Evolutionary conservation across 2,797 vertebrate genomes (phyloP), one percentile per base, ranked within the genome.

Genomic region (Artibeus jamaicensis): DNA sequence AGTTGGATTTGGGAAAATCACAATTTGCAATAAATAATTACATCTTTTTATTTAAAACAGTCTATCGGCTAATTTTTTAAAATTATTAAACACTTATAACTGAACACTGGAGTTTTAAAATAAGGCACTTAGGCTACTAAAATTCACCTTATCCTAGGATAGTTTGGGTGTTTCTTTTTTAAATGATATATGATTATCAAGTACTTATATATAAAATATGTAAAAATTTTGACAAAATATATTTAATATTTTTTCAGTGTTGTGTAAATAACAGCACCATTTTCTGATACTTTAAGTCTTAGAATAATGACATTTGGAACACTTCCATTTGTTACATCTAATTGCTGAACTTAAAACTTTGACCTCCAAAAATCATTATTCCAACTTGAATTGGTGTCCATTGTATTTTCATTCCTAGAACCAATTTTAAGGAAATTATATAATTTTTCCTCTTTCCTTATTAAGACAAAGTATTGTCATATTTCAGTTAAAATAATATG

Each of bases 1-100:
- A 77, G 55, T 37, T 83, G n/a, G 22, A 71, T 92, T 93, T 7
- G 65, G 82, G n/a, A 62, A 90, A 70, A 81, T 91, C 16, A 46
- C 4, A 3, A 74, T 77, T 53, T 44, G 4, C 2, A 68, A 68
- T 79, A 82, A 82, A 86, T 79, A 93, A 57, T n/a, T 84, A 70
- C 5, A 78, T 50, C 55, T 84, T 71, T 95, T 57, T 59, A 86
- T 79, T 91, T 84, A 81, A 96, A 89, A 79, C 3, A 5, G 92
- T 11, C 89, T 79, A 79, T 42, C 44, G 42, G n/a, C 44, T 91
- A 65, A 83, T 50, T 65, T 87, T 88, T 79, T 90, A 74, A 74
- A 4, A 4, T 82, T 74, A 86, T 90, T 92, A 94, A 55, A 71
- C 82, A 88, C 16, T 57, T 74, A 24, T 81, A 94, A 50, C 16